Base-by-base conservation (phyloP, 1,140 invertebrate species). In the Diabrotica virgifera region DNA sequence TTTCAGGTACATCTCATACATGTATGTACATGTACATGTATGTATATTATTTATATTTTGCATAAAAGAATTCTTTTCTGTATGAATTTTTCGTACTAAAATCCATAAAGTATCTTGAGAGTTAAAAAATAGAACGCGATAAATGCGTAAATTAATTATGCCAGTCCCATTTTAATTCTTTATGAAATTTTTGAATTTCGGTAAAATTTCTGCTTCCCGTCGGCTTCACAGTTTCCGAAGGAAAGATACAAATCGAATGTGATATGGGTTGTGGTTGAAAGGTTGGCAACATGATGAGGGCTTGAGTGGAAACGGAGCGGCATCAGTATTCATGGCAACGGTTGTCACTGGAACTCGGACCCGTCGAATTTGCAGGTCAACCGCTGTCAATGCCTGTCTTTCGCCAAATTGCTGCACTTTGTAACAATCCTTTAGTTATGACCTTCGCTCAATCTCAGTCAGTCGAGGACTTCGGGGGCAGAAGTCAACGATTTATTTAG, bases 301-400 rank as follows among this genome's bases (percentile, higher is more conserved):
- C 63, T 14, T 60, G 62, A 63, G 24, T 62, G 57, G 60, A 66
- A 60, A 54, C 60, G 56, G 64, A 69, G 65, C 64, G 55, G 63
- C 70, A 71, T 71, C 70, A 69, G 70, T 71, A 71, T 71, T 71
- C 70, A 71, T 66, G 62, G 59, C 70, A 38, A 35, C 66, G 24
- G 63, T 69, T 71, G 70, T 71, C 70, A 62, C 62, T 60, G 40
- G 64, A 60, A 69, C 68, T 59, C 63, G 56, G 62, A 63, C 62
- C 62, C 54, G 59, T 63, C 70, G 67, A 68, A 68, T 59, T 66
- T 60, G 59, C 61, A 64, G 70, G 70, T 71, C 70, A 66, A 69
- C 70, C 70, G 70, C 70, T 71, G 70, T 69, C 70, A 71, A 69
- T 71, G 67, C 64, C 69, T 69, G 70, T 71, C 67, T 71, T 60